Evolutionary conservation across 2,797 vertebrate genomes (phyloP), one percentile per base, ranked within the genome.

Genomic region (Tapirus indicus): DNA sequence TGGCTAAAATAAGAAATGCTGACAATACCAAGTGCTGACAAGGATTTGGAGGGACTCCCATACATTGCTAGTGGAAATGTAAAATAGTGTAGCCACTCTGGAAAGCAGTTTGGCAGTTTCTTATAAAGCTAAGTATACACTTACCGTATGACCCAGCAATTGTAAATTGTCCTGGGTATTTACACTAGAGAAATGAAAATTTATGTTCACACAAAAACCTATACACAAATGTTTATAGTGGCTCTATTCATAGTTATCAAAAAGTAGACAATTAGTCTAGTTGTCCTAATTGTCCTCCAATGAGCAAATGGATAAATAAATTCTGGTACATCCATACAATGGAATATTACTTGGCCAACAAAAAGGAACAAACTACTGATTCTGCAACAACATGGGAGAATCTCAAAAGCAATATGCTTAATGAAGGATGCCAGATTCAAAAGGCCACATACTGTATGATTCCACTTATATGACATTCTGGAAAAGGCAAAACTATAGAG

Each of bases 1-100:
- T 0, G 41, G 49, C 41, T 44, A 12, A 35, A 29, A 35, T 9
- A 17, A 23, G 6, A 60, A 54, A 54, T 7, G n/a, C 58, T 20
- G 35, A 27, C 0, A 6, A n/a, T 8, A 10, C 16, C 2, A 3
- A 35, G 49, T 18, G 72, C 49, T 68, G 29, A 8, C 0, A 4
- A 88, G 41, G 72, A 38, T 14, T 1, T 18, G 41, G 25, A 47
- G 25, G 25, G 21, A 62, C 2, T 0, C 71, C 58, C 12, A 4
- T 0, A 9, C 7, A 0, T 62, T 27, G 20, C 66, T 14, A 7
- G 23, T 12, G 83, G 12, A 29, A 72, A 20, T 14, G 2, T 12
- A 20, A 44, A n/a, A 49, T 0, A 62, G 47, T 2, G 2, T 4
- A 8, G 77, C 17, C 66, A 12, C 47, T 41, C 66, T 47, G 62